Evolutionary conservation across 2,797 vertebrate species (phyloP).

Genomic region (Ambastaia sidthimunki): DNA sequence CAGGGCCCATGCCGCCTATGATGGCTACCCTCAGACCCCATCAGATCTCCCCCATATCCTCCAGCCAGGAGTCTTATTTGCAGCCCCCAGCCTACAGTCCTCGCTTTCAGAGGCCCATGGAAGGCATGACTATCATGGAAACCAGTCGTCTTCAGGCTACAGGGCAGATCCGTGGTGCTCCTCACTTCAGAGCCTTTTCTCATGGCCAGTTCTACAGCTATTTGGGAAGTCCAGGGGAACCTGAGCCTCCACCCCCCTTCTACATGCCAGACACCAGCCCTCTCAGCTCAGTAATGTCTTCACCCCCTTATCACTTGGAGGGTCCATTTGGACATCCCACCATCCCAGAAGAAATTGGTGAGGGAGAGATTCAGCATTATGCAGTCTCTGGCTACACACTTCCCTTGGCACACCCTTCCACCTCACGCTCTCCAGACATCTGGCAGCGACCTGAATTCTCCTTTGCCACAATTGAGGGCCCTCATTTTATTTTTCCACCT

Average conservation of each 20-base stretch:
- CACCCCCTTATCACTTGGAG: slow-evolving; percentile 89
- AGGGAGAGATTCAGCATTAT: slow-evolving; percentile 82
- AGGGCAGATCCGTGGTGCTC: slow-evolving; percentile 88
- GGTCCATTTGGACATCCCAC: slow-evolving; percentile 92
- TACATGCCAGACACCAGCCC: slow-evolving; percentile 98
- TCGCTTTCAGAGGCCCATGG: slow-evolving; percentile 91
- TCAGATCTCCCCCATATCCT: slow-evolving; percentile 93
- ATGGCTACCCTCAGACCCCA: slow-evolving; percentile 93
- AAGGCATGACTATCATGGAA: slow-evolving; percentile 89
- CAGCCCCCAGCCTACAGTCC: slow-evolving; percentile 98
- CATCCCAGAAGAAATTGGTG: slow-evolving; percentile 95
- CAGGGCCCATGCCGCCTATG: slow-evolving; percentile 85
- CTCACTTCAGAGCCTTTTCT: slow-evolving; percentile 87
- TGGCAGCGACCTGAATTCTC: slow-evolving; percentile 95
- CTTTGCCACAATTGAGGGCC: slow-evolving; percentile 90
- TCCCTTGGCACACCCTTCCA: slow-evolving; percentile 91
- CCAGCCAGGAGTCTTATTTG: slow-evolving; percentile 96
- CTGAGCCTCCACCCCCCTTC: slow-evolving; percentile 89
- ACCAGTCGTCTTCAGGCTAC: slow-evolving; percentile 90
- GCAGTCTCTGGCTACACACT: slow-evolving; percentile 92
- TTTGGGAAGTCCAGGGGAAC: slow-evolving; percentile 86
- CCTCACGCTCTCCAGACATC: slow-evolving; percentile 91
- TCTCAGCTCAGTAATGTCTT: slow-evolving; percentile 96
- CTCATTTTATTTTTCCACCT: slow-evolving; percentile 91
- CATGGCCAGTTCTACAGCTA: slow-evolving; percentile 92